Base-by-base conservation (phyloP, 2,113 vertebrate genomes). In the Lagopus leucura region DNA sequence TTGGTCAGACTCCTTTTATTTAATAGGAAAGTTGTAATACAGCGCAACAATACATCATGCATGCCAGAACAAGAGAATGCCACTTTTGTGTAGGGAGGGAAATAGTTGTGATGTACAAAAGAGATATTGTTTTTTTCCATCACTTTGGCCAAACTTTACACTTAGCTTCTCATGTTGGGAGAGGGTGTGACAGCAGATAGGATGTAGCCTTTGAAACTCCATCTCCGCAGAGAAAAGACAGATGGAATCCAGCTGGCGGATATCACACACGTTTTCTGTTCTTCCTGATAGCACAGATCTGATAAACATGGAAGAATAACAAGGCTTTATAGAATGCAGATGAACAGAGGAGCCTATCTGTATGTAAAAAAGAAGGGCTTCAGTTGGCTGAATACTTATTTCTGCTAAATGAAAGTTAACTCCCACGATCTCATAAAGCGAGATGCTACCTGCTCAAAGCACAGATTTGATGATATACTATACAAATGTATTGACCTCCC, bases 161-260 rank as follows among this genome's bases (percentile, higher is more conserved):
- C 86, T 94, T 88, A 86, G 85, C 85, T 75, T 92, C 92, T 97
- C 67, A 38, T 96, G 95, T 92, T 1, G 1, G 85, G 88, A 96
- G 95, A 96, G 94, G 86, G 95, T 97, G 95, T 90, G 83, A 66
- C 67, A 64, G 84, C 4, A 89, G 92, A 97, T 82, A 97, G 96
- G 94, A 96, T 95, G 88, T 64, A 95, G 94, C 83, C 89, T 97
- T 95, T 96, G 95, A 94, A 97, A 94, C 89, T 75, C 72, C 82
- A 78, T 91, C 92, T 93, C 95, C 14, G 1, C 50, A 79, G 93
- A 96, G 94, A 94, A 93, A 96, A 95, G 90, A 74, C 95, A 94
- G 95, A 96, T 95, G 92, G 95, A 86, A 90, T 96, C 95, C 97
- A 97, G 95, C 95, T 97, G 97, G 96, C 73, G 20, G 94, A 95